Percentiles rank a stretch among this genome's conserved stretches.
These are phyloP conservation scores for Zeuzera pyrina DNA, from an alignment of 2,888 invertebrate species.

Conservation along the genomic window DNA sequence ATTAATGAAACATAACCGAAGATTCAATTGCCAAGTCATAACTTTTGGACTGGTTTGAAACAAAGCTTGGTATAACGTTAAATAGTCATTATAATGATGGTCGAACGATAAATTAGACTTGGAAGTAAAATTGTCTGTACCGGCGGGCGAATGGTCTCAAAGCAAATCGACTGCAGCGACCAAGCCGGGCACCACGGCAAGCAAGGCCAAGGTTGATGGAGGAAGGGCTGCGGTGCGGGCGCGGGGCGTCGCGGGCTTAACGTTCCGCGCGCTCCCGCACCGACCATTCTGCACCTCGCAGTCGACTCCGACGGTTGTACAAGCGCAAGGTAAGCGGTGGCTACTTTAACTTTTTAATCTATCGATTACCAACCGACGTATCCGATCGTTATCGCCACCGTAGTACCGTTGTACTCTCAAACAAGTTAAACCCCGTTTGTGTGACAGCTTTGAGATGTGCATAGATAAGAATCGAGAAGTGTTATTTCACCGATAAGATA, in stretches of 20 bases:
- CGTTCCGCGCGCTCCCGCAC: conserved; percentile 63
- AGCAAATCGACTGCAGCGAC: conserved; percentile 13
- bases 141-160: conserved; percentile 28
- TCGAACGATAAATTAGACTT: conserved; percentile 24
- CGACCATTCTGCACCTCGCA: conserved; percentile 72
- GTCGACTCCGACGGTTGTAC: conserved; percentile 72
- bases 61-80: conserved; percentile 14
- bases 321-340: conserved; percentile 71
- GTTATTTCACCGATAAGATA: conserved; percentile 43
- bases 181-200: conserved; percentile 24
- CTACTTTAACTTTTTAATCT: conserved; percentile 36
- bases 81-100: conserved; percentile 19
- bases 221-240: conserved; percentile 55
- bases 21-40: too few species aligned
- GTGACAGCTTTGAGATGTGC: conserved; percentile 55
- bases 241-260: conserved; percentile 63
- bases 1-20: too few species aligned
- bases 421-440: conserved; percentile 18
- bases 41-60: too few species aligned
- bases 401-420: conserved; percentile 19
- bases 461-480: conserved; percentile 60
- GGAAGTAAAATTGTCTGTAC: conserved; percentile 13
- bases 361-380: conserved; percentile 21
- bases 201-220: conserved; percentile 68
- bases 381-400: conserved; percentile 23